phyloP scores from a whole-genome alignment of 2,113 vertebrate species.

The Spea multiplicata region DNA sequence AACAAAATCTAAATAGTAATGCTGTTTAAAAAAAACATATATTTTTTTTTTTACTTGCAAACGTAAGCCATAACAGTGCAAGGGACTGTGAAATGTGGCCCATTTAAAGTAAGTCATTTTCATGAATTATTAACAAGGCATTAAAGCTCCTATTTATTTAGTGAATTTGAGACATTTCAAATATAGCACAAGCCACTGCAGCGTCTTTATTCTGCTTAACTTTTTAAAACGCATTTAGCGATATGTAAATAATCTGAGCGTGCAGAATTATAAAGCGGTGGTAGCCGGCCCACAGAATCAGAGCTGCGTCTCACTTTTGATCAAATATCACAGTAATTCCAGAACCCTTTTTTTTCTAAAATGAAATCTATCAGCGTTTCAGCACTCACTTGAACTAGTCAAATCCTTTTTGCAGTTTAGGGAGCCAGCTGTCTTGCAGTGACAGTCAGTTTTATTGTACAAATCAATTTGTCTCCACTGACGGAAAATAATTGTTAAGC shows the following conservation, averaged over 20 bases:
- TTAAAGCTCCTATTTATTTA: slow-evolving; percentile 34
- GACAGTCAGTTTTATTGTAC: slow-evolving; percentile 72
- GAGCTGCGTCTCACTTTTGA: slow-evolving; percentile 27
- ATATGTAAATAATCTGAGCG: slow-evolving; percentile 17
- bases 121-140: slow-evolving; percentile 45
- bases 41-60: slow-evolving; percentile 27
- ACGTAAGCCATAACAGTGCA: slow-evolving; percentile 19
- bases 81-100: slow-evolving; percentile 5
- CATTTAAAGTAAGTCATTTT: slow-evolving; percentile 44
- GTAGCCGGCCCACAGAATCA: slow-evolving; percentile 17
- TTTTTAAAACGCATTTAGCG: slow-evolving; percentile 30
- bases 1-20: slow-evolving; percentile 11
- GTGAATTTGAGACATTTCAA: slow-evolving; percentile 24
- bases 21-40: slow-evolving; percentile 12
- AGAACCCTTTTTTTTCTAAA: slow-evolving; percentile 21
- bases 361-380: slow-evolving; percentile 45
- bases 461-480: slow-evolving; percentile 95
- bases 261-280: slow-evolving; percentile 19
- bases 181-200: slow-evolving; percentile 29
- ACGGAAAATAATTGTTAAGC: slow-evolving; percentile 96
- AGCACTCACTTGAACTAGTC: slow-evolving; percentile 58
- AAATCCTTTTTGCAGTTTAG: slow-evolving; percentile 61
- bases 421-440: slow-evolving; percentile 59
- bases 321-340: slow-evolving; percentile 30
- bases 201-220: slow-evolving; percentile 24